A percentile compares a stretch with the other conserved stretches of the same genome.
Conservation (phyloP, 2,888 invertebrate genomes). For the Oxycera nigricornis region DNA sequence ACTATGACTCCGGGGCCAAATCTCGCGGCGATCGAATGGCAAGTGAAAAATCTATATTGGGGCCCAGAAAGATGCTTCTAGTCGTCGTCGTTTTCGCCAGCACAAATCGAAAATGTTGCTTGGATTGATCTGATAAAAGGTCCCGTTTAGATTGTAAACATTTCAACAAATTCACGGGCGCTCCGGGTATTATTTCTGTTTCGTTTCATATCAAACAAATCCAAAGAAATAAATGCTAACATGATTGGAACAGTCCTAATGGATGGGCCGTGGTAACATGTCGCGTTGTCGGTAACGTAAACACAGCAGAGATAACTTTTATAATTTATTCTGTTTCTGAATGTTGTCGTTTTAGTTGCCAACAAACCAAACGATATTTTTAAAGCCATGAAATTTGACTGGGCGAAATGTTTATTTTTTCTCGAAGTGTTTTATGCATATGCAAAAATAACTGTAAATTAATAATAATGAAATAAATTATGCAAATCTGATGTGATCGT, state of each 20-base stretch:
- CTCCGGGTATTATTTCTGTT: not conserved
- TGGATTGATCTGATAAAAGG: conserved; percentile 16
- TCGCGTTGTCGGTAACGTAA: not conserved
- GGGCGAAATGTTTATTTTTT: not conserved
- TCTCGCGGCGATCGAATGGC: not conserved
- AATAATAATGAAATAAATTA: too few relatives aligned
- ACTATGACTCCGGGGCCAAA: not conserved
- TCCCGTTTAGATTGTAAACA: conserved; percentile 21
- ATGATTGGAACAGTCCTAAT: not conserved
- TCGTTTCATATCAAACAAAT: not conserved
- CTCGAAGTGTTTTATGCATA: not conserved
- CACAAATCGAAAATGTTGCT: conserved; percentile 1
- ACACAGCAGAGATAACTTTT: not conserved
- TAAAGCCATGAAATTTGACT: not conserved
- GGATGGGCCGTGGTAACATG: not conserved
- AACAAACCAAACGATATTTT: not conserved
- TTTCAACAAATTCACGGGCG: conserved; percentile 3
- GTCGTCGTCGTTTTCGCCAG: too few relatives aligned
- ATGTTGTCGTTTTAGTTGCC: not conserved
- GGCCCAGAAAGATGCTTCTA: too few relatives aligned
- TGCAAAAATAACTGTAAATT: not conserved
- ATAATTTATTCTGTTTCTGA: not conserved
- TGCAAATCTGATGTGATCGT: too few relatives aligned
- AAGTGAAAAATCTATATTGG: not conserved
- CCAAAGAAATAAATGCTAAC: not conserved